These are phyloP conservation scores for Stenchaetothrips biformis DNA, from an alignment of 2,888 invertebrate genomes.

Conservation along the genomic window DNA sequence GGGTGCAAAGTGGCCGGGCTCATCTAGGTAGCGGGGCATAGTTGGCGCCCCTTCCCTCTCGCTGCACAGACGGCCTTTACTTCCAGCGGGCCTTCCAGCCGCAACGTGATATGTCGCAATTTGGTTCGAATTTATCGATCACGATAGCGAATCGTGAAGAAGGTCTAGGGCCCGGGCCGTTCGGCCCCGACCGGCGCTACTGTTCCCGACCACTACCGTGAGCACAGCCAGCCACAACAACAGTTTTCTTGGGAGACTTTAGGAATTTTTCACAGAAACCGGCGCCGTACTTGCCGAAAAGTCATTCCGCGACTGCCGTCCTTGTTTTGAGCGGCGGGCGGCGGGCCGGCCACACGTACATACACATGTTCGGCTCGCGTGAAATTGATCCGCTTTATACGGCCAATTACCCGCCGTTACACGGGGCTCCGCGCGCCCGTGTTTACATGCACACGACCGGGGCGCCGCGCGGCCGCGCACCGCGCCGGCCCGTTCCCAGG, in stretches of 20 bases:
- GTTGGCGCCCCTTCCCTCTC: background rate
- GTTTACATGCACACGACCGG: background rate
- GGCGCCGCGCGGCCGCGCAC: no score
- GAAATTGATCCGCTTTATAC: slow-evolving; percentile 25
- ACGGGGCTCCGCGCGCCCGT: background rate
- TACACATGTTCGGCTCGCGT: background rate
- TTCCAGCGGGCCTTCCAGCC: no score
- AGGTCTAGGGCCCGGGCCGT: background rate
- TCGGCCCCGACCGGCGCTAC: background rate
- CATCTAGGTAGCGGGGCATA: background rate
- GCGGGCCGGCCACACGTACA: background rate
- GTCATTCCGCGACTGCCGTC: no score
- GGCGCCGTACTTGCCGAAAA: no score
- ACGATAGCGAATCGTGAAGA: slow-evolving; percentile 19
- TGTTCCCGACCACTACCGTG: background rate
- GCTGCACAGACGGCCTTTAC: no score
- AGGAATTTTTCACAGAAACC: no score
- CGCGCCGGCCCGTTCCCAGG: no score
- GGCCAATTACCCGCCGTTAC: background rate
- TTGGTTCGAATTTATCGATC: slow-evolving; percentile 23
- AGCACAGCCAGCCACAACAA: no score
- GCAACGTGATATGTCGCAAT: slow-evolving; percentile 23
- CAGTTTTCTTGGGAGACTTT: no score
- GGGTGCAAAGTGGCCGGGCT: background rate
- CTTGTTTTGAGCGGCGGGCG: background rate